These are phyloP conservation scores for Drosophila lini DNA, from an alignment of 1,140 invertebrate genomes.

Conservation along the genomic window DNA sequence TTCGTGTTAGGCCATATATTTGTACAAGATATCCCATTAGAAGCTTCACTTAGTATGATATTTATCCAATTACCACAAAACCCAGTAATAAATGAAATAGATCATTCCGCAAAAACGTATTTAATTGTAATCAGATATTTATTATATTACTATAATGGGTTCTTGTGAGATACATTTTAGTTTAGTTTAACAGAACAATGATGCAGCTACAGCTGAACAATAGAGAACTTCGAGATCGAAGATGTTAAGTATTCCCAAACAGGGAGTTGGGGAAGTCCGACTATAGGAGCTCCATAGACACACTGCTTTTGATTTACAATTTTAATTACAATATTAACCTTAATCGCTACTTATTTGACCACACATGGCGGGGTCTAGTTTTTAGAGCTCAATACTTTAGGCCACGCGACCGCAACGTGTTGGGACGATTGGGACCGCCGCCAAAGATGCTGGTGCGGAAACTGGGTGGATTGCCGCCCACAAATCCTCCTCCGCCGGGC, in stretches of 20 bases:
- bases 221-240: slow-evolving; percentile 4
- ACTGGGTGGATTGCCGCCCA: slow-evolving; percentile 7
- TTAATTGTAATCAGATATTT: not conserved
- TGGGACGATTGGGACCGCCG: slow-evolving; percentile 54
- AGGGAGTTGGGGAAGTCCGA: not conserved
- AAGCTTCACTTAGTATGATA: not conserved
- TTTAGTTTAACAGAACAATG: not conserved
- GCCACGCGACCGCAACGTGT: slow-evolving; percentile 71
- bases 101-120: not conserved
- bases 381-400: slow-evolving; percentile 70
- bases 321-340: slow-evolving; percentile 33
- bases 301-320: slow-evolving; percentile 13
- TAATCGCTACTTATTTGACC: slow-evolving; percentile 23
- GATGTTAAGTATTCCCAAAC: not conserved
- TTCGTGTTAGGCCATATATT: too few species aligned
- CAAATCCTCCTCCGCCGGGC: slow-evolving; percentile 7
- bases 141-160: not conserved
- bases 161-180: slow-evolving; percentile 1
- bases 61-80: not conserved
- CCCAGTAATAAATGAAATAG: slow-evolving; percentile 1
- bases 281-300: not conserved
- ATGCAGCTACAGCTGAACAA: not conserved
- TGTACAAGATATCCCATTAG: too few species aligned
- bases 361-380: slow-evolving; percentile 3
- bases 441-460: slow-evolving; percentile 39